These are phyloP conservation scores for Conus ventricosus DNA, from an alignment of 1,140 invertebrate species.

Conservation along the genomic window DNA sequence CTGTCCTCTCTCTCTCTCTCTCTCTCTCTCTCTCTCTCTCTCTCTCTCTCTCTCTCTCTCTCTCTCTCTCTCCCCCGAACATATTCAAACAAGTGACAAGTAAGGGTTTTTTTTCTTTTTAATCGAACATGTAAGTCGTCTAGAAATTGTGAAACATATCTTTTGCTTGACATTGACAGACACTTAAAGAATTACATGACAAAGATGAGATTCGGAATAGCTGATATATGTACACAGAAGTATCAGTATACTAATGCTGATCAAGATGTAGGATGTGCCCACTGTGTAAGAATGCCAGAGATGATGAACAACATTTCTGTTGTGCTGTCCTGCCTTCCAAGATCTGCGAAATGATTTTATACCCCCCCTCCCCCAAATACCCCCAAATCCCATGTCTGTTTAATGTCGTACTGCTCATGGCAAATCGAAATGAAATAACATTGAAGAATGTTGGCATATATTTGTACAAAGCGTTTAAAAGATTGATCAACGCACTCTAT, in stretches of 20 bases:
- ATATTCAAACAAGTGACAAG: neutral
- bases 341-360: neutral
- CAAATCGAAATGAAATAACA: no score
- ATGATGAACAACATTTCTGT: neutral
- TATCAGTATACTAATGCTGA: neutral
- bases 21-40: no score
- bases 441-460: no score
- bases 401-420: neutral
- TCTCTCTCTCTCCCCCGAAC: no score
- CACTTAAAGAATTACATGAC: neutral
- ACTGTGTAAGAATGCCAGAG: neutral
- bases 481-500: no score
- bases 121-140: no score
- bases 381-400: neutral
- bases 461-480: neutral
- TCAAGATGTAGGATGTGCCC: neutral
- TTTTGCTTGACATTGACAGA: neutral
- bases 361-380: neutral
- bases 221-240: neutral
- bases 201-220: neutral
- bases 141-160: no score
- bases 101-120: no score
- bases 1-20: no score
- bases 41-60: no score
- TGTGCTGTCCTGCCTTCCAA: neutral